phyloP scores from a whole-genome alignment of 2,113 vertebrate genomes.

The Ornithorhynchus anatinus region DNA sequence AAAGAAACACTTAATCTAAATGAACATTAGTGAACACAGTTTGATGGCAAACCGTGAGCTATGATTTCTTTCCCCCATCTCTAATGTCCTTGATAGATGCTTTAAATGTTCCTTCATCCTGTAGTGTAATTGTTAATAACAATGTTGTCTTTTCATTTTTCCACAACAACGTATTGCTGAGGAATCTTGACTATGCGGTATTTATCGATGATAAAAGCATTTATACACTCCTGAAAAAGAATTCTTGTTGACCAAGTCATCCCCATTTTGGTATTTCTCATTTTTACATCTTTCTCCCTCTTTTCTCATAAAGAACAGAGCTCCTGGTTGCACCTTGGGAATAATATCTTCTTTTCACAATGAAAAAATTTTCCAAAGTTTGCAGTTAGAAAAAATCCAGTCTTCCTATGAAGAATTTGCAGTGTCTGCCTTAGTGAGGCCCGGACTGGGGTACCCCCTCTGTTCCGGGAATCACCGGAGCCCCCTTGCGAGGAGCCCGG shows the following conservation, averaged over 20 bases:
- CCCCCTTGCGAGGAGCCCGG: too few species aligned
- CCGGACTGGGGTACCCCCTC: too few species aligned
- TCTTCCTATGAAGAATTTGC: too few species aligned
- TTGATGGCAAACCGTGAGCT: slow-evolving; percentile 22
- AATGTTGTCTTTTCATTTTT: slow-evolving; percentile 26
- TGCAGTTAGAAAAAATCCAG: too few species aligned
- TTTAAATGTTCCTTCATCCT: slow-evolving; percentile 6
- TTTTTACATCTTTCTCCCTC: neutral
- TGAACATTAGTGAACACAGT: slow-evolving; percentile 17
- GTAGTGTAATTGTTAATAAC: neutral
- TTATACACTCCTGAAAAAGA: slow-evolving; percentile 21
- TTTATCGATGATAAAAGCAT: slow-evolving; percentile 16
- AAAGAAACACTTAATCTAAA: neutral
- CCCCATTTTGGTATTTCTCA: neutral
- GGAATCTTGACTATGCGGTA: slow-evolving; percentile 11
- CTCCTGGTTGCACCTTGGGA: too few species aligned
- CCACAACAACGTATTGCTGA: neutral
- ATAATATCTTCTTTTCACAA: too few species aligned
- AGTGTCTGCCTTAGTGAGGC: too few species aligned
- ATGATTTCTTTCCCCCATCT: slow-evolving; percentile 14
- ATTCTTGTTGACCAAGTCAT: neutral
- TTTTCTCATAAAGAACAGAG: slow-evolving; percentile 18
- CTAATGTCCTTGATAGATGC: neutral
- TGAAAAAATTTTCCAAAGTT: too few species aligned
- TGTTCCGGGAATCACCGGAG: too few species aligned